Conservation (phyloP, 2,113 vertebrate genomes). For the human (Homo sapiens) region DNA sequence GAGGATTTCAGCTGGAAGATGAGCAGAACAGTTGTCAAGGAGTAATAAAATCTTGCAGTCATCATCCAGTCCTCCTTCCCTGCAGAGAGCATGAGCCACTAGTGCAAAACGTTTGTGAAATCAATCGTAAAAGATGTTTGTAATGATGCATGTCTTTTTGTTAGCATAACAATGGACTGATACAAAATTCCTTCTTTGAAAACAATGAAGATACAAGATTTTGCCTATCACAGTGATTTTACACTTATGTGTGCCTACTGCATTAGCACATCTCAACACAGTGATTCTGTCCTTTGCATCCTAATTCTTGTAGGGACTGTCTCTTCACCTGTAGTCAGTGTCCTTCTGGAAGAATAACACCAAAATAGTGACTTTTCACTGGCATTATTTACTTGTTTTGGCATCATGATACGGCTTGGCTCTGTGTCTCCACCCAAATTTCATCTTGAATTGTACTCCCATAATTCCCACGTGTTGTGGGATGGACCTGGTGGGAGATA, state of each 20-base stretch:
- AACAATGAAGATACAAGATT: not conserved
- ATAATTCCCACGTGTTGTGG: too few relatives aligned
- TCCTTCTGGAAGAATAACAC: not conserved
- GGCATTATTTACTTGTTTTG: not conserved
- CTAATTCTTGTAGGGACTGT: not conserved
- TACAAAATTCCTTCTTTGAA: not conserved
- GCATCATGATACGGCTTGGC: not conserved
- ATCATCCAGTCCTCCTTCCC: not conserved
- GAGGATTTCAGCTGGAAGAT: not conserved
- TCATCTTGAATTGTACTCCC: too few relatives aligned
- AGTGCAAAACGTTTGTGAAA: not conserved
- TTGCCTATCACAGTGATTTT: not conserved
- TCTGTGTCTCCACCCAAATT: too few relatives aligned
- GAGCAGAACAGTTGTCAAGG: not conserved
- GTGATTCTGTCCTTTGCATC: not conserved
- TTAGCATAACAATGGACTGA: not conserved
- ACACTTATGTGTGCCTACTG: not conserved
- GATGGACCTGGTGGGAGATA: too few relatives aligned
- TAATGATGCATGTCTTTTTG: not conserved
- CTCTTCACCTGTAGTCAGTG: not conserved
- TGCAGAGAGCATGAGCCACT: not conserved
- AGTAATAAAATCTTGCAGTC: not conserved
- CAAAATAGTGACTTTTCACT: not conserved
- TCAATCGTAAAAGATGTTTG: not conserved
- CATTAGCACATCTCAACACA: not conserved